A percentile compares a stretch with the other conserved stretches of the same genome.
phyloP scores from a whole-genome alignment of 2,797 vertebrate species.

The Poecilia wingei region DNA sequence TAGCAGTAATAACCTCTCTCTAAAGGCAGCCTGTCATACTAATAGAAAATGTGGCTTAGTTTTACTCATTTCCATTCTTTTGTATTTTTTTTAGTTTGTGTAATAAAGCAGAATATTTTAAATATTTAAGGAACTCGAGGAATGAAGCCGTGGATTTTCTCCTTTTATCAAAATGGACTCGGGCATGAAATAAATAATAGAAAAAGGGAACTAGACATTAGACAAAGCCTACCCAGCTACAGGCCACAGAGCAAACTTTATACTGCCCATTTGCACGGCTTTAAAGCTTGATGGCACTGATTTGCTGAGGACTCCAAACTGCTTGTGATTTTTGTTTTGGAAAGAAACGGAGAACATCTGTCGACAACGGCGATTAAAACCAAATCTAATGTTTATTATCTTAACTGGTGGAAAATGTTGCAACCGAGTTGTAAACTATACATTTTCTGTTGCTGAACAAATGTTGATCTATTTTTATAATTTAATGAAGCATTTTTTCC shows the following conservation, averaged over 20 bases:
- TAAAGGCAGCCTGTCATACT: not conserved
- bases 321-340: not conserved
- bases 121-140: not conserved
- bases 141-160: not conserved
- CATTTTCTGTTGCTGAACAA: not conserved
- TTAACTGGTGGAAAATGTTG: not conserved
- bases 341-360: not conserved
- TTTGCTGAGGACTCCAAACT: not conserved
- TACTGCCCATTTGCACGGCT: not conserved
- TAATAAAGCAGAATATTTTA: slow-evolving; percentile 13
- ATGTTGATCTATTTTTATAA: not conserved
- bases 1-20: not conserved
- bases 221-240: not conserved
- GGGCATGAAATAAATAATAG: slow-evolving; percentile 3
- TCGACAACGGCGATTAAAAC: not conserved
- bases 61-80: not conserved
- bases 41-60: not conserved
- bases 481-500: not conserved
- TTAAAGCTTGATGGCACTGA: not conserved
- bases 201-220: slow-evolving; percentile 7
- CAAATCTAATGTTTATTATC: not conserved
- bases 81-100: not conserved
- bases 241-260: not conserved
- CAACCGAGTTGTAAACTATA: not conserved
- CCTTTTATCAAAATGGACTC: slow-evolving; percentile 11